Evolutionary conservation across 2,797 vertebrate species (phyloP).

Genomic region (Oophaga sylvatica): DNA sequence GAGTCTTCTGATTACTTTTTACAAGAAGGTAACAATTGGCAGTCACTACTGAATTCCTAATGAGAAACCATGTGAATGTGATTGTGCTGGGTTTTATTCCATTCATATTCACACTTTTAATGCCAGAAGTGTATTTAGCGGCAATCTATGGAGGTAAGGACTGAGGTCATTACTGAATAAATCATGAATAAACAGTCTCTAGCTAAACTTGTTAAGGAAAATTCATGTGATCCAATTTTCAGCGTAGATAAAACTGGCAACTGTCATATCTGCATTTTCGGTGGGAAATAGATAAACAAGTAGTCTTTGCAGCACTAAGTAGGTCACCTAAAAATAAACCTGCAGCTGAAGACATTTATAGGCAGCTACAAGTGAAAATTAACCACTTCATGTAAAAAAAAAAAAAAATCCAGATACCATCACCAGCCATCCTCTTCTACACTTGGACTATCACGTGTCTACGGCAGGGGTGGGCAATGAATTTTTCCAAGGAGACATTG

Average conservation of each 20-base stretch:
- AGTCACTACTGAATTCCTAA: not conserved
- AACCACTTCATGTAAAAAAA: not conserved
- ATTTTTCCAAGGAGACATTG: no score
- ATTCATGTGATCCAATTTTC: conserved; percentile 31
- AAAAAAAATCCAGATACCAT: not conserved
- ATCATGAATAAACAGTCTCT: conserved; percentile 10
- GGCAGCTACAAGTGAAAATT: conserved; percentile 2
- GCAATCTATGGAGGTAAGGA: not conserved
- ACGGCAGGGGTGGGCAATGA: not conserved
- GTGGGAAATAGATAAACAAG: conserved; percentile 45
- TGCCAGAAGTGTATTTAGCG: not conserved
- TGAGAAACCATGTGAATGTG: not conserved
- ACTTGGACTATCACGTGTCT: not conserved
- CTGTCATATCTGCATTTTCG: conserved; percentile 44
- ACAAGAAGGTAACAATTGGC: not conserved
- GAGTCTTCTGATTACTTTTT: not conserved
- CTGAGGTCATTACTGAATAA: conserved; percentile 29
- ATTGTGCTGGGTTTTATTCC: not conserved
- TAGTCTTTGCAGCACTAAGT: conserved; percentile 23
- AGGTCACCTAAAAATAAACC: conserved; percentile 52
- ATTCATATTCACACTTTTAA: not conserved
- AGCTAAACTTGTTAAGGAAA: not conserved
- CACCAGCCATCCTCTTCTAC: not conserved
- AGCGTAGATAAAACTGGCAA: conserved; percentile 25
- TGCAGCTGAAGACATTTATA: not conserved